Evolutionary conservation across 2,888 invertebrate genomes (phyloP).

Genomic region (Hyposoter didymator): DNA sequence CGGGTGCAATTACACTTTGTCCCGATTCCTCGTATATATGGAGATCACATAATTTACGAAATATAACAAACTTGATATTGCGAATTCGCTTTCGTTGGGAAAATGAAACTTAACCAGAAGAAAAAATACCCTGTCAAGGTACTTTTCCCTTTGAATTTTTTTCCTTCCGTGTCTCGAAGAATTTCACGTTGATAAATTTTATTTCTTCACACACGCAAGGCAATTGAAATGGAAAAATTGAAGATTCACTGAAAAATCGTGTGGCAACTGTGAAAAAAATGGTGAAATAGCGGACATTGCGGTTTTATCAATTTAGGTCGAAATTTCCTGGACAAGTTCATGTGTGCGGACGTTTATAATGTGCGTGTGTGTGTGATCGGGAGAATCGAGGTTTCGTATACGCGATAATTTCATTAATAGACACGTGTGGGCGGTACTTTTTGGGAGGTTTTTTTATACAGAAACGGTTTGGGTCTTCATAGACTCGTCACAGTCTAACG

Average conservation of each 20-base stretch:
- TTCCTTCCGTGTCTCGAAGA: no score
- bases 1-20: slow-evolving; percentile 6
- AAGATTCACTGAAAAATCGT: no score
- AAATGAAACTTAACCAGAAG: not conserved
- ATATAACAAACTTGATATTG: not conserved
- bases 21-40: not conserved
- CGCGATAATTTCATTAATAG: slow-evolving; percentile 41
- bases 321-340: not conserved
- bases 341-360: not conserved
- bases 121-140: not conserved
- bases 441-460: slow-evolving; percentile 32
- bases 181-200: no score
- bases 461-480: slow-evolving; percentile 22
- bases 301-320: slow-evolving; percentile 4
- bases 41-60: not conserved
- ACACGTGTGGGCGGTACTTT: slow-evolving; percentile 38
- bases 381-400: not conserved
- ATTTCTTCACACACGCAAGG: not conserved
- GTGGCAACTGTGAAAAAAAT: not conserved
- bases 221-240: no score
- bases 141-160: no score
- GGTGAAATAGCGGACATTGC: not conserved
- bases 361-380: not conserved
- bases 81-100: not conserved
- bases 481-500: slow-evolving; percentile 16